Conservation (phyloP, 2,113 vertebrate species). For the Bothrops jararaca region DNA sequence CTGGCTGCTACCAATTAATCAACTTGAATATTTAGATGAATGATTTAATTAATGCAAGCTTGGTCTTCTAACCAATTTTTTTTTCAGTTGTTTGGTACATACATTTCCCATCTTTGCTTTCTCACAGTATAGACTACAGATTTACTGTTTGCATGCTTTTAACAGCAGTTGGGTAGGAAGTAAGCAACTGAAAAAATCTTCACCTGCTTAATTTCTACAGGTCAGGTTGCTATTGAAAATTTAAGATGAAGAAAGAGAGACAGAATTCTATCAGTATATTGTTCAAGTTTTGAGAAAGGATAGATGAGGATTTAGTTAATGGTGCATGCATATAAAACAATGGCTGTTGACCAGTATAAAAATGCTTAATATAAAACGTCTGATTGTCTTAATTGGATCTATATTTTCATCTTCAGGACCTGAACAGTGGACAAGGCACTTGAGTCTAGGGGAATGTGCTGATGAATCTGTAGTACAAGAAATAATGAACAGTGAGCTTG, state of each 20-base stretch:
- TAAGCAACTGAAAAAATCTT: not conserved
- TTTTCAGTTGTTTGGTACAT: not conserved
- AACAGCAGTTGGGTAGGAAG: not conserved
- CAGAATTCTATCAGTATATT: not conserved
- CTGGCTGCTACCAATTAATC: not conserved
- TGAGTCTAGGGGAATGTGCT: constrained; percentile 51
- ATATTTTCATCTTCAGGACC: constrained; percentile 53
- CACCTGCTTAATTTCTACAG: not conserved
- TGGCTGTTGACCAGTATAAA: not conserved
- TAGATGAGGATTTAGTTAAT: not conserved
- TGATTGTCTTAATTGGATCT: not conserved
- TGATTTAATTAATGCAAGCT: not conserved
- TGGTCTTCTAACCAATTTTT: not conserved
- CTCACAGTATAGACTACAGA: not conserved
- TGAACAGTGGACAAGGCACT: constrained; percentile 57
- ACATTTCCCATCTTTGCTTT: not conserved
- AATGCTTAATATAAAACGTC: not conserved
- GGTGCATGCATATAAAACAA: not conserved
- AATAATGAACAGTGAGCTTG: constrained; percentile 22
- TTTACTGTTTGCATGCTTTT: not conserved
- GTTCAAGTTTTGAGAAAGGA: too few species aligned
- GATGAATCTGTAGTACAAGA: constrained; percentile 34
- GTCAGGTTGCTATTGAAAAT: not conserved
- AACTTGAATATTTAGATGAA: not conserved
- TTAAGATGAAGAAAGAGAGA: not conserved